Evolutionary conservation across 1,140 invertebrate species (phyloP).

Genomic region (Drosophila nigrodunni): DNA sequence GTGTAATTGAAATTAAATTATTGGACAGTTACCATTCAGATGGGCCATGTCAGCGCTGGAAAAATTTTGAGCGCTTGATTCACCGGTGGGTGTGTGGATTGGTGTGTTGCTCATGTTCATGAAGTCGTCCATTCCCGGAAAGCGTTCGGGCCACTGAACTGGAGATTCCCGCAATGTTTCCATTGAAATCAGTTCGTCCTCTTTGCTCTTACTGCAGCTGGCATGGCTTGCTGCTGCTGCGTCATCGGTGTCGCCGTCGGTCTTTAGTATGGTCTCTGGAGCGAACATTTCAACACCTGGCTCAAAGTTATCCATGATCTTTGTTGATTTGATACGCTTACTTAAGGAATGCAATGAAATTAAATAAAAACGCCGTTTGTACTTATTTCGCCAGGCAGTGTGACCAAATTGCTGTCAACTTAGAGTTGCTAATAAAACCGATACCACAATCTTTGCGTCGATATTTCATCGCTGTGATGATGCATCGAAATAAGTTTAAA

Average conservation of each 20-base stretch:
- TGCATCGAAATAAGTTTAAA: too few relatives aligned
- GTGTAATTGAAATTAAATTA: not conserved
- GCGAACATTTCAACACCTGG: constrained; percentile 43
- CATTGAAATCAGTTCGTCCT: constrained; percentile 89
- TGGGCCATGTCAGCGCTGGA: constrained; percentile 89
- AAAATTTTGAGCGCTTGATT: constrained; percentile 86
- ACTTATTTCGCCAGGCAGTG: constrained; percentile 33
- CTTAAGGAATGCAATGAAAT: constrained; percentile 21
- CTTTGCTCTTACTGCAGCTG: constrained; percentile 15
- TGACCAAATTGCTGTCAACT: constrained; percentile 16
- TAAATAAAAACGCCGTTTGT: constrained; percentile 47
- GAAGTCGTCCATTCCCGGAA: constrained; percentile 91
- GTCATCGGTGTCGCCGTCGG: not conserved
- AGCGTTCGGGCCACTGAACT: constrained; percentile 97
- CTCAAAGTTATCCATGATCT: constrained; percentile 22
- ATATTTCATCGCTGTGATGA: too few relatives aligned
- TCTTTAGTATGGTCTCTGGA: constrained; percentile 20
- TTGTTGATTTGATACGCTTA: not conserved
- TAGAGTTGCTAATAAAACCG: too few relatives aligned
- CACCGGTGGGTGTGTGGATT: constrained; percentile 85
- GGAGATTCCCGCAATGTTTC: constrained; percentile 96
- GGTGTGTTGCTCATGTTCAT: constrained; percentile 86
- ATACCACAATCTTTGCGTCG: too few relatives aligned
- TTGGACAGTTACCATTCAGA: constrained; percentile 88
- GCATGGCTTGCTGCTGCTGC: not conserved